phyloP scores from a whole-genome alignment of 2,888 invertebrate species.

The Spisula subtruncata region DNA sequence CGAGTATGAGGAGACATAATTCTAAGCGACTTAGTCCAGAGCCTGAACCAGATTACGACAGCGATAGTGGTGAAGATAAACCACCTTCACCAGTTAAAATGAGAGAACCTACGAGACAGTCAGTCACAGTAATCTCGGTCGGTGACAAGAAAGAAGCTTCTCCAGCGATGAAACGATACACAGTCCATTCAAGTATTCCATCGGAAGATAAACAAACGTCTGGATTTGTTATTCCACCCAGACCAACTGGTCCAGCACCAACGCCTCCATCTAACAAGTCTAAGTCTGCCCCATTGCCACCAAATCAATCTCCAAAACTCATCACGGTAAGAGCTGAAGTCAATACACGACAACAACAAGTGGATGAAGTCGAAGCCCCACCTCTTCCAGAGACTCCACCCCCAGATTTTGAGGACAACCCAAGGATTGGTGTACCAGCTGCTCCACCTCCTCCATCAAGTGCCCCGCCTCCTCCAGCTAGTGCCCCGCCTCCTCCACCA shows the following conservation, averaged over 20 bases:
- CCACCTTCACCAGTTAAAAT: slow-evolving; percentile 49
- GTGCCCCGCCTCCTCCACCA: slow-evolving; percentile 67
- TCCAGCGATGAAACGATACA: slow-evolving; percentile 55
- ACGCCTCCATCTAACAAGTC: slow-evolving; percentile 65
- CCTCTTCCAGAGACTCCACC: slow-evolving; percentile 69
- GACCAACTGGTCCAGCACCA: slow-evolving; percentile 76
- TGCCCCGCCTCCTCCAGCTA: slow-evolving; percentile 45
- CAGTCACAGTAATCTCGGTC: slow-evolving; percentile 82
- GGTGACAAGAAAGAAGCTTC: slow-evolving; percentile 64
- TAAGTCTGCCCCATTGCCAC: slow-evolving; percentile 40
- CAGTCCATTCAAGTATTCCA: slow-evolving; percentile 66
- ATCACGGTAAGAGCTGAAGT: slow-evolving; percentile 49
- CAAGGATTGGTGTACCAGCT: slow-evolving; percentile 35
- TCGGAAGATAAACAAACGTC: slow-evolving; percentile 47
- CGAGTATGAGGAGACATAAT: slow-evolving; percentile 67
- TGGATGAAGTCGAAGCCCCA: slow-evolving; percentile 47
- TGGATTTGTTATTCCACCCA: slow-evolving; percentile 73
- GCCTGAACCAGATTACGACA: slow-evolving; percentile 82
- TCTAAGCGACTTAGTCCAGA: slow-evolving; percentile 77
- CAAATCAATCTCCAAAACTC: slow-evolving; percentile 40
- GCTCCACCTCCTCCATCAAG: not conserved
- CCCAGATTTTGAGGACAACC: slow-evolving; percentile 55
- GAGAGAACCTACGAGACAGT: slow-evolving; percentile 58
- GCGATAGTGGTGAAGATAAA: slow-evolving; percentile 68
- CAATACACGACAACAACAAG: slow-evolving; percentile 26